Evolutionary conservation across 1,140 invertebrate genomes (phyloP), one percentile per base, ranked within the genome.

Genomic region (Calliopsis andreniformis): DNA sequence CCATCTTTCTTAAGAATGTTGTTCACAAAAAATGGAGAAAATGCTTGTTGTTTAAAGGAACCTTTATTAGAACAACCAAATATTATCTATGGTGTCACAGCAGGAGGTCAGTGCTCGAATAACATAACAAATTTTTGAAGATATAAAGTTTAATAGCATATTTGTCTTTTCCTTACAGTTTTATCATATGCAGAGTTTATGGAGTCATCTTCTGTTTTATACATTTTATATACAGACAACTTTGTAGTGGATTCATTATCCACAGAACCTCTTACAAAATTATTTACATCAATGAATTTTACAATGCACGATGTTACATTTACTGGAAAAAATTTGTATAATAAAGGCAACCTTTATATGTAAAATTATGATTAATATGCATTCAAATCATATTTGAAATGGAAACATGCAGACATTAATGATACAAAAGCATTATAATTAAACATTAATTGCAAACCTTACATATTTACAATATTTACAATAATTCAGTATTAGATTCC

Each of bases 341-440:
- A 87, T 88, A 92, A 91, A 91, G 91, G 90, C 75, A 91, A 91
- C 63, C 86, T 92, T 67, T 92, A 92, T 56, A 87, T 91, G 86
- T 92, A 86, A 83, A 81, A 62, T 7, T 23, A 8, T 18, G n/a
- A 12, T 18, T 56, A 4, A 68, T 53, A 8, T 66, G 16, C 55
- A 45, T 43, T 5, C 12, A 43, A 32, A 28, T 51, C 12, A 20
- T 8, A 30, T 6, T 32, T 30, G 8, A 25, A 28, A 79, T 30
- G 43, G 18, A 32, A 62, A 49, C n/a, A 62, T 1, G 14, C n/a
- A 62, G 12, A 23, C 39, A 45, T 61, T 25, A 12, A 55, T 43
- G n/a, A 58, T 78, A 55, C 7, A 84, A 82, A 84, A 62, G 47
- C 10, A 71, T 76, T 66, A 58, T 42, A 71, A 56, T 53, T 53